Evolutionary conservation across 1,140 invertebrate species (phyloP).

Genomic region (Drosophila auraria): DNA sequence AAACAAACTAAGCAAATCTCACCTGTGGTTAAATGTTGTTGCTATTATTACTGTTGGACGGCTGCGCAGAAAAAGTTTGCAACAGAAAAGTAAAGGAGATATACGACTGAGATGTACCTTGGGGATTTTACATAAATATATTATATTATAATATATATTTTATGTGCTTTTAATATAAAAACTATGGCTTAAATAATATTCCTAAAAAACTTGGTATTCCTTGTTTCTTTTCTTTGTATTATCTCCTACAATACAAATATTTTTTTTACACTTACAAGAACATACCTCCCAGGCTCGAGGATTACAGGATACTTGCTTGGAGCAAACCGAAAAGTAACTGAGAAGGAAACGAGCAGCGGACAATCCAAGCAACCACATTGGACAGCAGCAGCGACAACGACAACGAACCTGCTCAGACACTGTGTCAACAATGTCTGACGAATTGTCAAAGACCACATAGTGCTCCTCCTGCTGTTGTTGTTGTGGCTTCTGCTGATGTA

Average conservation of each 20-base stretch:
- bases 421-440: slow-evolving; percentile 73
- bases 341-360: slow-evolving; percentile 27
- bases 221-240: neutral
- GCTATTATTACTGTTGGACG: neutral
- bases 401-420: slow-evolving; percentile 58
- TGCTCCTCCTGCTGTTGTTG: slow-evolving; percentile 27
- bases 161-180: too few species aligned
- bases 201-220: too few species aligned
- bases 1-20: slow-evolving; percentile 35
- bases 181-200: too few species aligned
- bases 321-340: slow-evolving; percentile 19
- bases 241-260: neutral
- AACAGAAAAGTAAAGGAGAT: neutral
- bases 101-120: neutral
- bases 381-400: slow-evolving; percentile 18
- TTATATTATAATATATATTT: neutral
- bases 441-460: slow-evolving; percentile 73
- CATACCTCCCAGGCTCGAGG: neutral
- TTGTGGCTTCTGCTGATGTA: slow-evolving; percentile 44
- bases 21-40: slow-evolving; percentile 24
- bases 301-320: slow-evolving; percentile 22
- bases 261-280: too few species aligned
- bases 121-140: neutral
- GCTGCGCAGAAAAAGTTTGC: neutral
- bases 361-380: slow-evolving; percentile 47